Conservation (phyloP, 2,888 invertebrate species). For the Eupeodes luniger region DNA sequence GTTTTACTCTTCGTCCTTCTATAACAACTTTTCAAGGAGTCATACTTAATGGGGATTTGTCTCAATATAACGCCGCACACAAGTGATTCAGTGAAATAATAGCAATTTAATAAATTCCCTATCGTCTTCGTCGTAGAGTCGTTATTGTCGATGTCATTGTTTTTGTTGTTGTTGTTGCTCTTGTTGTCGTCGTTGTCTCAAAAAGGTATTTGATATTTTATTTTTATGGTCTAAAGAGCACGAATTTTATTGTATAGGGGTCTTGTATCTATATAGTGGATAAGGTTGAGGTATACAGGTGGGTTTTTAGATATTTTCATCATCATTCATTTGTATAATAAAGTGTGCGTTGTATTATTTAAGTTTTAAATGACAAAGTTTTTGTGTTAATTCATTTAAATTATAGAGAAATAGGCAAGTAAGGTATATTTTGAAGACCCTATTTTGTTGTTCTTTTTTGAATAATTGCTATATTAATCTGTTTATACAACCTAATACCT, state of each 20-base stretch:
- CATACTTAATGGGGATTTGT: conserved; percentile 52
- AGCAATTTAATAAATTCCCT: conserved; percentile 60
- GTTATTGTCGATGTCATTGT: too few relatives aligned
- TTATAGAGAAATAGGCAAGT: background rate
- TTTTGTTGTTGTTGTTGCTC: too few relatives aligned
- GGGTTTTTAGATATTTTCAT: background rate
- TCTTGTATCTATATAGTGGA: background rate
- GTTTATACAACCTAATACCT: background rate
- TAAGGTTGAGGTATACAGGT: background rate
- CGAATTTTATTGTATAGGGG: background rate
- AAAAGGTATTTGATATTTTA: too few relatives aligned
- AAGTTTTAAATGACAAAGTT: background rate
- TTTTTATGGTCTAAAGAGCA: too few relatives aligned
- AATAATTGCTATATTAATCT: conserved; percentile 19
- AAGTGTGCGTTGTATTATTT: background rate
- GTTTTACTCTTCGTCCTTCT: background rate
- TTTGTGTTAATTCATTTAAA: conserved; percentile 15
- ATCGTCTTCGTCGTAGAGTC: background rate
- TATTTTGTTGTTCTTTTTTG: background rate
- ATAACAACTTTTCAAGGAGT: background rate
- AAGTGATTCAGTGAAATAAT: conserved; percentile 52
- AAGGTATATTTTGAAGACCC: background rate
- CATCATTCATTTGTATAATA: background rate
- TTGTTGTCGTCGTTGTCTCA: too few relatives aligned
- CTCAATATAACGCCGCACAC: conserved; percentile 16